A percentile compares a stretch with the other conserved stretches of the same genome.
phyloP scores from a whole-genome alignment of 2,888 invertebrate species.

The Netelia inedita region DNA sequence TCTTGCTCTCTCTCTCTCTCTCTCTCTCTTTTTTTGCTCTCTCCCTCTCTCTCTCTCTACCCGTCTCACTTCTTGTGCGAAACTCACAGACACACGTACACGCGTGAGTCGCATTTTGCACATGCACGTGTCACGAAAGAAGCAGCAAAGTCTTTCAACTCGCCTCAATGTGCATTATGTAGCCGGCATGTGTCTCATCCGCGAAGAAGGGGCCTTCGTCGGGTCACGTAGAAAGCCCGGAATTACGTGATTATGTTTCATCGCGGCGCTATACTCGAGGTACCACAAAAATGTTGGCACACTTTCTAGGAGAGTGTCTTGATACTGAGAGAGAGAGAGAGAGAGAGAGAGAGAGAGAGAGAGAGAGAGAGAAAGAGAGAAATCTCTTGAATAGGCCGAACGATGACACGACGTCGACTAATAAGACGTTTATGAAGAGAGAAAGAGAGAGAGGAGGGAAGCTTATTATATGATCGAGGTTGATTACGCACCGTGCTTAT shows the following conservation, averaged over 20 bases:
- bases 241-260: conserved; percentile 66
- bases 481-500: conserved; percentile 43
- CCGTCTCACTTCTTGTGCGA: conserved; percentile 1
- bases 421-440: neutral
- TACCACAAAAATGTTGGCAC: conserved; percentile 65
- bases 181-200: conserved; percentile 1
- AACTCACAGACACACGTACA: neutral
- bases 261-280: conserved; percentile 9
- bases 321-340: conserved; percentile 7
- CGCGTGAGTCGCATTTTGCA: too few relatives aligned
- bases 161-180: too few relatives aligned
- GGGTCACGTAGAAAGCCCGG: conserved; percentile 68
- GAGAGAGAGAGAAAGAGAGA: neutral
- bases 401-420: neutral
- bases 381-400: neutral
- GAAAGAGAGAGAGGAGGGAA: neutral
- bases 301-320: conserved; percentile 54
- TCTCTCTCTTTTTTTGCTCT: too few relatives aligned
- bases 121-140: too few relatives aligned
- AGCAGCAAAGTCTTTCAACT: too few relatives aligned
- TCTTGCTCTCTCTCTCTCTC: too few relatives aligned
- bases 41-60: too few relatives aligned
- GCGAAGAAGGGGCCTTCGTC: neutral
- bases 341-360: neutral
- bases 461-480: conserved; percentile 50